Percentiles rank a stretch among this genome's conserved stretches.
Evolutionary conservation across 1,140 invertebrate species (phyloP).

Genomic region (Rhynchophorus ferrugineus): DNA sequence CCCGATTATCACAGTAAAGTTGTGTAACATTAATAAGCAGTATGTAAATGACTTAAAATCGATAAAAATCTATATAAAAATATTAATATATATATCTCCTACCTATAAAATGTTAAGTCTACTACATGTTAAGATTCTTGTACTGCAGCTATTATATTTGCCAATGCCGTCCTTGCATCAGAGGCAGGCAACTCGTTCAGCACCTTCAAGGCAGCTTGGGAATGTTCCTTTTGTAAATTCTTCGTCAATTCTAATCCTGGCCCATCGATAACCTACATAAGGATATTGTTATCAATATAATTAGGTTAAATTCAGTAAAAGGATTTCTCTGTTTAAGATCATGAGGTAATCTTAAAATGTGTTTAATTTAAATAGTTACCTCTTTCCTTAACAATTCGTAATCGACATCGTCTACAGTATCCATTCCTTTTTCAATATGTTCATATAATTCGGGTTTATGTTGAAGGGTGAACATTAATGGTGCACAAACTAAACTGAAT

Average conservation of each 20-base stretch:
- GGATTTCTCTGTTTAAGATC: too few species aligned
- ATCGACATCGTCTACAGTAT: constrained; percentile 67
- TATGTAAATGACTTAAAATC: background rate
- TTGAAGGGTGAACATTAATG: constrained; percentile 75
- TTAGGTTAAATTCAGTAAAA: too few species aligned
- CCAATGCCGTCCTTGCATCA: constrained; percentile 66
- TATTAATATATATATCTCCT: background rate
- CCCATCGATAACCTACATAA: constrained; percentile 43
- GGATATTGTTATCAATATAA: background rate
- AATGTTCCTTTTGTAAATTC: constrained; percentile 68
- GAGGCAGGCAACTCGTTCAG: constrained; percentile 64
- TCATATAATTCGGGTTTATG: constrained; percentile 61
- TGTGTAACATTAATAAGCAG: background rate
- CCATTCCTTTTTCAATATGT: constrained; percentile 60
- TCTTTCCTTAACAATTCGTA: constrained; percentile 53
- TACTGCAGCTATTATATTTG: constrained; percentile 75
- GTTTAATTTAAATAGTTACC: background rate
- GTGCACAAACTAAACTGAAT: constrained; percentile 72
- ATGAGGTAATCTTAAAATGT: background rate
- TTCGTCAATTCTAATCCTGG: constrained; percentile 67
- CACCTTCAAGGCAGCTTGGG: constrained; percentile 62
- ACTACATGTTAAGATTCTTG: constrained; percentile 37
- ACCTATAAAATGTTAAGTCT: background rate
- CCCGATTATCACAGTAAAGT: background rate
- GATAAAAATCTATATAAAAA: background rate